Evolutionary conservation across 1,140 invertebrate genomes (phyloP), one percentile per base, ranked within the genome.

Genomic region (Dendrolimus punctatus): DNA sequence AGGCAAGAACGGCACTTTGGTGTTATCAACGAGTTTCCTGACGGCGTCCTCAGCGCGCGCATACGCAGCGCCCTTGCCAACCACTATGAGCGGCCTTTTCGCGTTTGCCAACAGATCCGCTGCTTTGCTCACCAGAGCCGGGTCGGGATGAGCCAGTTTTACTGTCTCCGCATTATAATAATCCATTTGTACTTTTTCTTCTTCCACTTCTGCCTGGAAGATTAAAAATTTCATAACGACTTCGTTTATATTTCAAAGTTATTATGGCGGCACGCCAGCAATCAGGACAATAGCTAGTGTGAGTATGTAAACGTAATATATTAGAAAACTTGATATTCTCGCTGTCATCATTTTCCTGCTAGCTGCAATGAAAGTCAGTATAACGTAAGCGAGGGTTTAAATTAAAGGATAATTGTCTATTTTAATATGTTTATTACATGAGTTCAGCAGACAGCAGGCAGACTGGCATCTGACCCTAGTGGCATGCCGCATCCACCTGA

Each of bases 1-100:
- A 2, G 97, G 93, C 39, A 99, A 85, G 80, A 98, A 97, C 5
- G 98, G 98, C 9, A 99, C 71, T 58, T 92, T 90, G 7, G 91
- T 93, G 8, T 80, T 80, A 23, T 90, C 78, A 7, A 99, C 90
- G 0, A 99, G 89, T 47, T 91, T 85, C 6, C 89, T 83, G 4
- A 97, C 68, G 54, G 91, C 87, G 6, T 88, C 80, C 80, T 98
- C 96, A 0, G 95, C 94, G 60, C 89, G 80, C 0, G 90, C 90
- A 85, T 97, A 98, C 0, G 95, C 95, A 39, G 95, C 94, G 72
- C 96, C 97, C 90, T 99, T 98, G 43, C 97, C 97, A n/a, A 98
- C 87, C 47, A 99, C 95, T 5, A 99, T 89, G 9, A 99, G 85
- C 2, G 98, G 97, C 36, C 91, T 90, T 80, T 94, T 89, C 1